Base-by-base conservation (phyloP, 2,113 vertebrate genomes). In the Lucifuga dentata region DNA sequence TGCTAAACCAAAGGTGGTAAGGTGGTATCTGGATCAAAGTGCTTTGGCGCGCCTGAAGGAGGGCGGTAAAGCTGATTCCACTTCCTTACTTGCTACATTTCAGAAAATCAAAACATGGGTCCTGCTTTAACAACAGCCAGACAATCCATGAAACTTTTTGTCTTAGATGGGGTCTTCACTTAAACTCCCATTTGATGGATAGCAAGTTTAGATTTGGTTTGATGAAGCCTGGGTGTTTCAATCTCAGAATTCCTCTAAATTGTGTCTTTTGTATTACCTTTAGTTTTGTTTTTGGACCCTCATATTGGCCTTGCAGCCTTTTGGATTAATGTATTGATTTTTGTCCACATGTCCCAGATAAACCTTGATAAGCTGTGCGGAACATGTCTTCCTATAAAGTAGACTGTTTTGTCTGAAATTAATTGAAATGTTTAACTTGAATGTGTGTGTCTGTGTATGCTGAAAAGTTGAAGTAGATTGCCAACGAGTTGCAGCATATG, bases 401-500 rank as follows among this genome's bases (percentile, higher is more conserved):
- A 57, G 19, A 45, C 53, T 33, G 55, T 76, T 81, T 64, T 67
- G 58, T 40, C 58, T 62, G 15, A 35, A 15, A n/a, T 46, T 36
- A 56, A 49, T 9, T 32, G 17, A 51, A 56, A 62, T 20, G 20
- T 17, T 15, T 15, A n/a, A 36, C 8, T 56, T 29, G 26, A 3
- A n/a, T n/a, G n/a, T n/a, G n/a, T n/a, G n/a, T n/a, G n/a, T n/a
- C n/a, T n/a, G 26, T 29, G 3, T 29, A 7, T 29, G 26, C 26
- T 29, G 26, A 29, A 29, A 29, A 29, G 26, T 29, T 29, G 26
- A 21, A 36, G 59, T 48, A 51, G 63, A 89, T 88, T 89, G 79
- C 82, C 79, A 84, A 63, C 57, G 75, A 82, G 81, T 87, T 90
- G 77, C 85, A 89, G 73, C 76, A 88, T 70, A 76, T 62, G 68